These are phyloP conservation scores for Nesidiocoris tenuis DNA, from an alignment of 2,888 invertebrate genomes.

Conservation along the genomic window DNA sequence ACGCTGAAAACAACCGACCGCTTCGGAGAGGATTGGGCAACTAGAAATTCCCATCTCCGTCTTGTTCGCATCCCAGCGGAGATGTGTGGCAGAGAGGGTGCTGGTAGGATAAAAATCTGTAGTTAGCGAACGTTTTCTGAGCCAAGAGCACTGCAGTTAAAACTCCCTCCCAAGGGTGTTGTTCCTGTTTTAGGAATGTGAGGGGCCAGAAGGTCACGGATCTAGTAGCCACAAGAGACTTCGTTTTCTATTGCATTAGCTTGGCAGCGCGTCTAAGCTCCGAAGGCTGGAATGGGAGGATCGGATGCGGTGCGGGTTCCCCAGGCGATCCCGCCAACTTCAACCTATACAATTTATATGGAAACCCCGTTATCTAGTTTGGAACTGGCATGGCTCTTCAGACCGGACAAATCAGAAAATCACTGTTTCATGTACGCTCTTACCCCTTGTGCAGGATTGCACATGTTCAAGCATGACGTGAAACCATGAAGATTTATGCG, in stretches of 20 bases:
- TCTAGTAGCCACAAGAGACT: slow-evolving; percentile 1
- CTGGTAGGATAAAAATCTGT: not conserved
- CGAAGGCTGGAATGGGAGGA: not conserved
- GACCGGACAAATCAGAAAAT: not conserved
- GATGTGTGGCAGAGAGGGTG: no score
- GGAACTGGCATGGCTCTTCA: not conserved
- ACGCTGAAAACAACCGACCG: not conserved
- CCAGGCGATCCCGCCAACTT: not conserved
- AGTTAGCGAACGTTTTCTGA: not conserved
- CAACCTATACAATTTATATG: slow-evolving; percentile 10
- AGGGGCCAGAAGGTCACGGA: not conserved
- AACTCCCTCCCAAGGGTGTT: not conserved
- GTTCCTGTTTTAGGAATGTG: not conserved
- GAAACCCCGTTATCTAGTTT: slow-evolving; percentile 5
- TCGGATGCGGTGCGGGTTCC: not conserved
- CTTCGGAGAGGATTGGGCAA: not conserved
- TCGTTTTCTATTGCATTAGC: not conserved
- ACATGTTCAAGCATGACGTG: no score
- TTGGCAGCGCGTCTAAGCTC: slow-evolving; percentile 4
- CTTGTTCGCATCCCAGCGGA: not conserved
- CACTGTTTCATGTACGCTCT: no score
- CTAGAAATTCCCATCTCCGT: not conserved
- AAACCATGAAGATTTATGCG: no score
- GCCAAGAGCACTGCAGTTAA: not conserved
- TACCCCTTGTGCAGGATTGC: no score